Evolutionary conservation across 2,888 invertebrate genomes (phyloP), one percentile per base, ranked within the genome.

Genomic region (Cryptophagus acutangulus): DNA sequence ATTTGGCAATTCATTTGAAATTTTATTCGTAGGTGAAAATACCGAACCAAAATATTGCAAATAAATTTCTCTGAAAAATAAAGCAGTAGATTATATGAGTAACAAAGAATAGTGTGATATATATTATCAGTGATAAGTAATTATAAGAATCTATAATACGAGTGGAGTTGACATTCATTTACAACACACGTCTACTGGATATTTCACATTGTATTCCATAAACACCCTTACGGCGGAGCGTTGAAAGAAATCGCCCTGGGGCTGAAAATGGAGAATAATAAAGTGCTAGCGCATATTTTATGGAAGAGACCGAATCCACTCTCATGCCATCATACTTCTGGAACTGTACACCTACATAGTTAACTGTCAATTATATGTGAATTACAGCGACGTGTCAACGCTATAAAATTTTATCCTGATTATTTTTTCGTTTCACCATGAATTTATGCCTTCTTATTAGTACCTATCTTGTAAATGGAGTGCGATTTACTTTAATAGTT

Each of bases 221-320:
- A 49, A 40, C 37, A 42, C 50, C 54, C 53, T 52, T 57, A 57
- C 58, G 46, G 53, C 55, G 48, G 56, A 38, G 54, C 50, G 51
- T 51, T 57, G 54, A 61, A 61, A 63, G 65, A 65, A 65, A 57
- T 62, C 66, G 52, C 65, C 48, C 55, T 58, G 65, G 66, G 65
- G 59, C 55, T 65, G 67, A 66, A 67, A 67, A 66, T 66, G 64
- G 66, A 66, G 65, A 59, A 65, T 66, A 67, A 67, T 67, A 67
- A 67, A 69, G 63, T 67, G 65, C 58, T 57, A 41, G 50, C 54
- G 65, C 62, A 67, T 67, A 66, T 66, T 65, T 67, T 62, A 66
- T 57, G 44, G 43, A 46, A 3, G 12, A n/a, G 24, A 6, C 41
- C 47, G 49, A 47, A 52, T 52, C 50, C 52, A 48, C 46, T 12